phyloP scores from a whole-genome alignment of 2,113 vertebrate genomes.

The Eupsittula cactorum region DNA sequence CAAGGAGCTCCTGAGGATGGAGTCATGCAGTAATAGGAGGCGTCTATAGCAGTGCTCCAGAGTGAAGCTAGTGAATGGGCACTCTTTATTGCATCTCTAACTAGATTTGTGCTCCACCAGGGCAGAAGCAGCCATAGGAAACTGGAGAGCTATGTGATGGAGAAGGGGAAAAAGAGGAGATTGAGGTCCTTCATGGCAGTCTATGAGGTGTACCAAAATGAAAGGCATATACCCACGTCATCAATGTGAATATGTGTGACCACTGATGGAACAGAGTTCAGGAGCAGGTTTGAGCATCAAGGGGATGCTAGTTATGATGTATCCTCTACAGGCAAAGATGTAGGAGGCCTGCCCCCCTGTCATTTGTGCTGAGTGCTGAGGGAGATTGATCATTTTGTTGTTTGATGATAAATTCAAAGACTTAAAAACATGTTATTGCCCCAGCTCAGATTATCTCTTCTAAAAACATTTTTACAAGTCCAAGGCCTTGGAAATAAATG shows the following conservation, averaged over 20 bases:
- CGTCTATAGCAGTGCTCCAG: neutral
- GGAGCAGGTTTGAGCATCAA: neutral
- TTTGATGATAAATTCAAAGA: neutral
- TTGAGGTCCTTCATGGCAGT: neutral
- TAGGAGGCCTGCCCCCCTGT: neutral
- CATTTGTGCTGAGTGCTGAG: neutral
- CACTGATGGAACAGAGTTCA: neutral
- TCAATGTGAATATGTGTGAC: neutral
- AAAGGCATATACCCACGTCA: neutral
- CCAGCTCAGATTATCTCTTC: neutral
- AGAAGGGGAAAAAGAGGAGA: neutral
- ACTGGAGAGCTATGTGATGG: neutral
- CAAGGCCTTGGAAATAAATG: neutral
- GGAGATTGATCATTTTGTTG: neutral
- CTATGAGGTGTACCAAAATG: neutral
- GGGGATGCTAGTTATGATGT: neutral
- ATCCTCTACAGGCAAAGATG: neutral
- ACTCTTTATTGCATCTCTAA: neutral
- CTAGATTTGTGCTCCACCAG: neutral
- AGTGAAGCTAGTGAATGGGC: neutral
- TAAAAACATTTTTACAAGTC: neutral
- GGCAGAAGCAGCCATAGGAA: neutral
- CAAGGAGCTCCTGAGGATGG: neutral
- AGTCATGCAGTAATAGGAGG: accelerated
- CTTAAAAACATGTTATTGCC: neutral